These are phyloP conservation scores for Danaus melanippus DNA, from an alignment of 1,140 invertebrate species.

Conservation along the genomic window DNA sequence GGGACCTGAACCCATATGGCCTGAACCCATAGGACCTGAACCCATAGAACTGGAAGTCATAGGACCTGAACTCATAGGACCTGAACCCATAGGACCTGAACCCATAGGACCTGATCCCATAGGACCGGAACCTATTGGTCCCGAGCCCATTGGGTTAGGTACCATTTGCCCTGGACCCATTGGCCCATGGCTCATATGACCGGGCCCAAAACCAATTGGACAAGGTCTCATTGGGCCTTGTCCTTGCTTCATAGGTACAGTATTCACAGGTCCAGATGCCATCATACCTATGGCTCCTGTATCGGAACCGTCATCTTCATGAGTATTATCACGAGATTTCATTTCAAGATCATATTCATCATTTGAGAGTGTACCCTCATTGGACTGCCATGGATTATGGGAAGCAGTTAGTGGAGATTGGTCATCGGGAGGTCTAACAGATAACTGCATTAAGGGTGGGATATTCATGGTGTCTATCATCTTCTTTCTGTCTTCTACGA, in stretches of 20 bases:
- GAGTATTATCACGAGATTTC: slow-evolving; percentile 17
- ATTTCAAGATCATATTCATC: slow-evolving; percentile 20
- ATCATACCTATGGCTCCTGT: slow-evolving; percentile 7
- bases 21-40: slow-evolving; percentile 30
- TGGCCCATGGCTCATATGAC: slow-evolving; percentile 20
- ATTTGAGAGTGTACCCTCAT: slow-evolving; percentile 16
- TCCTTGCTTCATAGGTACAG: slow-evolving; percentile 22
- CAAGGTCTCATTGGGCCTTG: slow-evolving; percentile 7
- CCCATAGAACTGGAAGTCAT: slow-evolving; percentile 29
- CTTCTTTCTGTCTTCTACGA: slow-evolving; percentile 51
- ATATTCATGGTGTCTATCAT: slow-evolving; percentile 35
- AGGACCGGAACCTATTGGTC: slow-evolving; percentile 17
- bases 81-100: slow-evolving; percentile 18
- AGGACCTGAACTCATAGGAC: slow-evolving; percentile 19
- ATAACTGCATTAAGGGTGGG: slow-evolving; percentile 55
- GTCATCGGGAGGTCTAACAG: slow-evolving; percentile 41
- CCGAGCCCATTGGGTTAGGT: slow-evolving; percentile 1
- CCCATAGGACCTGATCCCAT: slow-evolving; percentile 6
- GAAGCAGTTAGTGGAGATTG: slow-evolving; percentile 17
- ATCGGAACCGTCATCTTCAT: slow-evolving; percentile 10
- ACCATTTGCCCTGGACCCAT: slow-evolving; percentile 8
- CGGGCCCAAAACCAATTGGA: slow-evolving; percentile 16
- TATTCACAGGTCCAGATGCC: slow-evolving; percentile 22
- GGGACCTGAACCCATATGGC: slow-evolving; percentile 21
- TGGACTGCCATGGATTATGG: slow-evolving; percentile 11